Evolutionary conservation across 2,113 vertebrate species (phyloP).

Genomic region (Apaloderma vittatum): DNA sequence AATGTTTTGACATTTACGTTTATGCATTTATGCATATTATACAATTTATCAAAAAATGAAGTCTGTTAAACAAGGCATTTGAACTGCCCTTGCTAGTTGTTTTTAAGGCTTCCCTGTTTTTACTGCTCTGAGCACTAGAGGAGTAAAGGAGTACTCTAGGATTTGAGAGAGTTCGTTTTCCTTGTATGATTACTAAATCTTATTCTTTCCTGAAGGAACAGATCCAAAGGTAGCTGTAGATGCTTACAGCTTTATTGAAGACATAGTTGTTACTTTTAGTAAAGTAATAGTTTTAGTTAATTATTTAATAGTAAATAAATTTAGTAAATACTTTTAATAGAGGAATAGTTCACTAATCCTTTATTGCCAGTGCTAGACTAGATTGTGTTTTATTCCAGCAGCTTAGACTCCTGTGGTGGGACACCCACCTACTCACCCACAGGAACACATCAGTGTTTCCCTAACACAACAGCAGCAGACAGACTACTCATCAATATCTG

Average conservation of each 20-base stretch:
- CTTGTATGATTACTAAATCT: fast-evolving
- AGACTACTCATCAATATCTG: not conserved
- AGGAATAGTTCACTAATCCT: not conserved
- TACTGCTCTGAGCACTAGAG: not conserved
- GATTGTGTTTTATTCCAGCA: not conserved
- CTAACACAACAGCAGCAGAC: not conserved
- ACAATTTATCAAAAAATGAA: not conserved
- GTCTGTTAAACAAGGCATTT: not conserved
- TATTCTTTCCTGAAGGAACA: not conserved
- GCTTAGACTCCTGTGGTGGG: not conserved
- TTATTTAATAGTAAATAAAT: not conserved
- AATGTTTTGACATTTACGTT: not conserved
- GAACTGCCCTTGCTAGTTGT: not conserved
- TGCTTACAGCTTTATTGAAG: not conserved
- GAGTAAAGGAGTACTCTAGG: not conserved
- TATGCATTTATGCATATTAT: not conserved
- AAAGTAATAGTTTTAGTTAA: not conserved
- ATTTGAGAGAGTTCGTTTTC: not conserved
- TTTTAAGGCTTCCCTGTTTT: not conserved
- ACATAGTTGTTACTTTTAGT: not conserved
- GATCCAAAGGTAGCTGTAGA: not conserved
- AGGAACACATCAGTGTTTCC: not conserved
- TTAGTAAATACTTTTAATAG: not conserved
- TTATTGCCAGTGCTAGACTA: not conserved
- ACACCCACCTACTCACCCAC: not conserved